A percentile compares a stretch with the other conserved stretches of the same genome.
Conservation (phyloP, 2,888 invertebrate genomes). For the Tenthredo scrophulariae region DNA sequence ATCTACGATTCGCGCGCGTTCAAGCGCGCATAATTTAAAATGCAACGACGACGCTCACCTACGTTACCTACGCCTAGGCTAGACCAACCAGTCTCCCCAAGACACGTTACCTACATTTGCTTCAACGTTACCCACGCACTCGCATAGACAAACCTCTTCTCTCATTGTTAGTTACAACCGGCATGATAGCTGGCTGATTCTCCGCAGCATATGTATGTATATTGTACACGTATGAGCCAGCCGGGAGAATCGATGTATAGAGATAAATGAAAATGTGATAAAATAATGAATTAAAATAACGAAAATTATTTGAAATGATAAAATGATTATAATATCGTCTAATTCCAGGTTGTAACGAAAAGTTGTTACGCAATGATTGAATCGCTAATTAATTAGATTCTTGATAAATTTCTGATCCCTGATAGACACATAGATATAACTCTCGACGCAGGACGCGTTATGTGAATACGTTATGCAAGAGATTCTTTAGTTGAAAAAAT, state of each 20-base stretch:
- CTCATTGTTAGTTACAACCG: constrained; percentile 42
- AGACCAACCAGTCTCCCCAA: constrained; percentile 13
- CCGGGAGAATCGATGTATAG: background rate
- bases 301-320: background rate
- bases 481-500: background rate
- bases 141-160: constrained; percentile 14
- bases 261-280: background rate
- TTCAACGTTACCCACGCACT: constrained; percentile 44
- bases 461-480: constrained; percentile 4
- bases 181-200: constrained; percentile 14
- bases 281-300: background rate
- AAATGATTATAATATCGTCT: background rate
- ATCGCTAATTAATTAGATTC: background rate
- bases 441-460: background rate
- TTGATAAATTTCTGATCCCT: background rate
- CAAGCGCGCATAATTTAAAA: constrained; percentile 18
- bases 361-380: background rate
- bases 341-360: background rate
- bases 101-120: constrained; percentile 45
- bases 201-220: background rate
- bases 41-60: constrained; percentile 35
- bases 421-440: background rate
- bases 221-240: background rate
- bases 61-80: constrained; percentile 50
- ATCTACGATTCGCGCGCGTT: constrained; percentile 27